Evolutionary conservation across 1,140 invertebrate genomes (phyloP).

Genomic region (Saccostrea echinata): DNA sequence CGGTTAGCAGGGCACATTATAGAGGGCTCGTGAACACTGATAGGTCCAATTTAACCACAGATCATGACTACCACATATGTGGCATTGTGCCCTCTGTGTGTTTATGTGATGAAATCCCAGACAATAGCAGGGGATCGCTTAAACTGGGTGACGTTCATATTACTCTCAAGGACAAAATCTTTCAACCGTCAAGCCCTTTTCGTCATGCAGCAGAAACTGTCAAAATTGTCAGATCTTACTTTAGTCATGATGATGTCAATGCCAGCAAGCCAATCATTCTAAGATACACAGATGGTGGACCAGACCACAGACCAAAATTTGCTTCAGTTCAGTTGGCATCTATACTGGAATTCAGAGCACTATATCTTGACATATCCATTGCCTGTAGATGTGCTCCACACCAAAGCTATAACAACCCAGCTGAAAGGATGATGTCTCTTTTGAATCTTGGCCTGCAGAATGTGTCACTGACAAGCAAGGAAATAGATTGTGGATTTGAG

Average conservation of each 20-base stretch:
- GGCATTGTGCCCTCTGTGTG: no score
- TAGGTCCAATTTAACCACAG: no score
- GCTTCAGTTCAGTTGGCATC: constrained; percentile 57
- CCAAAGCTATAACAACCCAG: constrained; percentile 58
- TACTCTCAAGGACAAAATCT: constrained; percentile 61
- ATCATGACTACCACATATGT: constrained; percentile 57
- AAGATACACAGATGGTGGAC: constrained; percentile 41
- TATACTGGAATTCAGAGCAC: constrained; percentile 50
- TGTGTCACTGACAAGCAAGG: neutral
- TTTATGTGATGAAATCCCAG: constrained; percentile 54
- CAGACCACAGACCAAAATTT: constrained; percentile 49
- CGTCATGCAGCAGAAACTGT: no score
- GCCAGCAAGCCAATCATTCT: no score
- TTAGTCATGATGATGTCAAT: no score
- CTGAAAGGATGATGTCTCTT: constrained; percentile 62
- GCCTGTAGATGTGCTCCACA: constrained; percentile 59
- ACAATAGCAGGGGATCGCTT: constrained; percentile 50
- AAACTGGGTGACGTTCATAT: constrained; percentile 57
- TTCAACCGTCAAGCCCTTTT: constrained; percentile 55
- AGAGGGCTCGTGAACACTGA: constrained; percentile 44
- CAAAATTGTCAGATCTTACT: no score
- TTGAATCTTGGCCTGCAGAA: no score
- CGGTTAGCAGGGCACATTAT: constrained; percentile 48
- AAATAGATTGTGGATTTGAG: neutral
- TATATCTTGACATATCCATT: constrained; percentile 58